Evolutionary conservation across 2,113 vertebrate species (phyloP).

Genomic region (Bubalus kerabau): DNA sequence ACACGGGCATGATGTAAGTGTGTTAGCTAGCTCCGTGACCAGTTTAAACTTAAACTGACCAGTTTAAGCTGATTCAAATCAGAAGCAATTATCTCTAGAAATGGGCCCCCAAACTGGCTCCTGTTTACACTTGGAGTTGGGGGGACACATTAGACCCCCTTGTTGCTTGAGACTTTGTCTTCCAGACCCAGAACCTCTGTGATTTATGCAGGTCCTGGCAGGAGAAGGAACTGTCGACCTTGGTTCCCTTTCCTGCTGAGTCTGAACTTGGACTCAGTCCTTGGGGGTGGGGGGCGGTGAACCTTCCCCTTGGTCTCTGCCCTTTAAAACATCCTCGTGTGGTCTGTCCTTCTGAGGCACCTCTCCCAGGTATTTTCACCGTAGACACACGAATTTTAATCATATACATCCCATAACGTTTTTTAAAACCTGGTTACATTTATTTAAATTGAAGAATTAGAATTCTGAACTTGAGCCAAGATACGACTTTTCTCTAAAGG

Average conservation of each 20-base stretch:
- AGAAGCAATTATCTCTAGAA: not conserved
- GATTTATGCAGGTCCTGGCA: accelerated
- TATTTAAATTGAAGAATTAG: not conserved
- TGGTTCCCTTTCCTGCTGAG: not conserved
- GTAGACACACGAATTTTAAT: not conserved
- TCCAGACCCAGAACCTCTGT: not conserved
- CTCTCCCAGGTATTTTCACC: not conserved
- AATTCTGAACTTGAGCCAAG: not conserved
- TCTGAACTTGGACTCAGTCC: not conserved
- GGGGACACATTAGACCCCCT: not conserved
- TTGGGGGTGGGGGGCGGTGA: accelerated
- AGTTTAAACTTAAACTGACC: not conserved
- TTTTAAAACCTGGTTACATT: not conserved
- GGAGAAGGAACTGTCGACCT: accelerated
- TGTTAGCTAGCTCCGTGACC: not conserved
- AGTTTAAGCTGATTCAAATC: not conserved
- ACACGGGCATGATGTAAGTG: not conserved
- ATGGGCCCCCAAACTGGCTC: not conserved
- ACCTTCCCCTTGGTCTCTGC: not conserved
- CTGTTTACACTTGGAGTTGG: not conserved
- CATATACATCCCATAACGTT: not conserved
- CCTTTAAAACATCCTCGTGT: accelerated
- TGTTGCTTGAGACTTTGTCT: not conserved
- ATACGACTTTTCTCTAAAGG: not conserved
- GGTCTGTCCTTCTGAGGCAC: accelerated